Evolutionary conservation across 2,797 vertebrate species (phyloP), one percentile per base, ranked within the genome.

Genomic region (Eulemur mongoz): DNA sequence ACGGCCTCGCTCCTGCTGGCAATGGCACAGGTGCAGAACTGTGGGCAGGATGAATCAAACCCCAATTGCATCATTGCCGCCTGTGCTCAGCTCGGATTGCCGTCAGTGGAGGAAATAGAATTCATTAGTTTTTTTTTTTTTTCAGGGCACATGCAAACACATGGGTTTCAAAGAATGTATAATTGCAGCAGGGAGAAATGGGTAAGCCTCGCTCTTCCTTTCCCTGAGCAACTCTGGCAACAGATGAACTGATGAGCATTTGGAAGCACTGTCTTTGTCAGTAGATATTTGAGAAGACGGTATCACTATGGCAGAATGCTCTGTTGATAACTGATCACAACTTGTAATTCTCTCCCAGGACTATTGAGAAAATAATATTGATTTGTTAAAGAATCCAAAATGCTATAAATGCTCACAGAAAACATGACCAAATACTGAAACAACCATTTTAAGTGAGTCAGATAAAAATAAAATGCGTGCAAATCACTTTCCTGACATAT

Each of bases 21-120:
- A 94, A 65, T 90, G 96, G 85, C 96, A 95, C 97, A 98, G 97
- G 97, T 98, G 97, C 96, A 95, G 93, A 96, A 61, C 92, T 94
- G 94, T 61, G 88, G 93, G 97, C 92, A 86, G 65, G 81, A 97
- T 97, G 94, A 96, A 86, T 97, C 96, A 95, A 95, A 94, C 5
- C 11, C 81, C 96, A 94, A 70, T 95, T 96, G 96, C 96, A 97
- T 96, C 96, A 96, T 85, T 91, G 94, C 92, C 0, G 88, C 92
- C 88, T 95, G 95, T 79, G 94, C 88, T 97, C 63, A 10, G 90
- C 95, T 97, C 57, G 0, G 73, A 95, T 95, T 97, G 94, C 95
- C 20, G 2, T 97, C 96, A 96, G 81, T 75, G 85, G 79, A 97
- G 82, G 88, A 97, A 96, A 96, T 91, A 93, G 96, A 96, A 95